Conservation (phyloP, 2,113 vertebrate genomes). For the Lepus timidus region DNA sequence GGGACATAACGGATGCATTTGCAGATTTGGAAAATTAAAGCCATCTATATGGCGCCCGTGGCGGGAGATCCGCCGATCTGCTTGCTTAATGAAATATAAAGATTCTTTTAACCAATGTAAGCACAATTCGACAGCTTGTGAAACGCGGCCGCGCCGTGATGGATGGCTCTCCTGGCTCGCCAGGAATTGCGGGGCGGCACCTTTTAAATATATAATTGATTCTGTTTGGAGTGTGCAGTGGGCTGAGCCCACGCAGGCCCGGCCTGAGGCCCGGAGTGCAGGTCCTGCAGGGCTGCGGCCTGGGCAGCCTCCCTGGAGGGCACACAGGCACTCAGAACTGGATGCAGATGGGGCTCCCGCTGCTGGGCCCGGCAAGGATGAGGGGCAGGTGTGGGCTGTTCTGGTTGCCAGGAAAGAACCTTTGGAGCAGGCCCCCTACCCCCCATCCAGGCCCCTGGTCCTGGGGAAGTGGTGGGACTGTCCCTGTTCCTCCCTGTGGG, state of each 20-base stretch:
- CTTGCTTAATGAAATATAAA: conserved; percentile 95
- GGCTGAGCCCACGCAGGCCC: conserved; percentile 73
- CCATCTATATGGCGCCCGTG: conserved; percentile 91
- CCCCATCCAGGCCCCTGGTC: background rate
- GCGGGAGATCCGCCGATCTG: conserved; percentile 91
- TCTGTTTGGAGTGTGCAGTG: conserved; percentile 85
- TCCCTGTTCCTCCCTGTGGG: background rate
- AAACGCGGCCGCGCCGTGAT: conserved; percentile 89
- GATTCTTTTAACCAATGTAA: conserved; percentile 95
- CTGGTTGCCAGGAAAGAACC: background rate
- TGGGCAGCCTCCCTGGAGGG: background rate
- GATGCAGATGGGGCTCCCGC: background rate
- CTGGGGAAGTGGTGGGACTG: background rate
- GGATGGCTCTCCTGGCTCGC: conserved; percentile 89
- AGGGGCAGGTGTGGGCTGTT: background rate
- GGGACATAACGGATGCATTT: conserved; percentile 92
- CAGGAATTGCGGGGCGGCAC: conserved; percentile 91
- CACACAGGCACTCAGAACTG: background rate
- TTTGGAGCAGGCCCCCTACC: background rate
- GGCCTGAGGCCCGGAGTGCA: conserved; percentile 65
- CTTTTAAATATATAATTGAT: conserved; percentile 93
- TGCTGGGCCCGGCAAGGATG: background rate
- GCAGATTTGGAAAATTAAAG: conserved; percentile 92
- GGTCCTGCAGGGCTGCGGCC: background rate
- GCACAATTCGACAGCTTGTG: conserved; percentile 93